A percentile compares a stretch with the other conserved stretches of the same genome.
Evolutionary conservation across 2,113 vertebrate genomes (phyloP).

Genomic region (Marmota monax): DNA sequence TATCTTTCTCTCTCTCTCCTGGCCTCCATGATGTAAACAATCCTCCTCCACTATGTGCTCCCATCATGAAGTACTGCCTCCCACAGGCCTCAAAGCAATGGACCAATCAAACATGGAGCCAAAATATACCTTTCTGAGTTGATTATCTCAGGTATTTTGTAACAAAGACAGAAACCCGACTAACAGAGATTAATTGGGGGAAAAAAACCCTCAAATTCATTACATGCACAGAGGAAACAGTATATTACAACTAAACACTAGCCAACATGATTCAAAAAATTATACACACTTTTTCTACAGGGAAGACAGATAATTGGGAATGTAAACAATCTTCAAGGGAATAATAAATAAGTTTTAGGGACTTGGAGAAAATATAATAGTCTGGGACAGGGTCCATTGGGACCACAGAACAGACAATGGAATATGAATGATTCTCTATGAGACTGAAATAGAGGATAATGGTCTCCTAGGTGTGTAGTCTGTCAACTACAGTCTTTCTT

Average conservation of each 20-base stretch:
- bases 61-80: not conserved
- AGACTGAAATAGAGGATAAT: not conserved
- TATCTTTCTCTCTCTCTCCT: not conserved
- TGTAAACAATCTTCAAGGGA: not conserved
- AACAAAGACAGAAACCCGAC: not conserved
- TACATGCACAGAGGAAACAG: not conserved
- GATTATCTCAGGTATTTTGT: not conserved
- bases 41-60: not conserved
- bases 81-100: not conserved
- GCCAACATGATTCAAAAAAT: not conserved
- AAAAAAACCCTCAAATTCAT: not conserved
- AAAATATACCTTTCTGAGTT: not conserved
- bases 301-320: not conserved
- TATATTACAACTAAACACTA: not conserved
- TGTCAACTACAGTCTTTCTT: not conserved
- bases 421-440: not conserved
- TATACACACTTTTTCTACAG: not conserved
- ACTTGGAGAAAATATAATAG: not conserved
- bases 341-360: not conserved
- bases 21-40: not conserved
- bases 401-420: not conserved
- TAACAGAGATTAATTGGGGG: not conserved
- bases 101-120: not conserved
- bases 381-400: not conserved
- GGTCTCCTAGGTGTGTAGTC: not conserved